Base-by-base conservation (phyloP, 2,797 vertebrate species). In the Synanceia verrucosa region DNA sequence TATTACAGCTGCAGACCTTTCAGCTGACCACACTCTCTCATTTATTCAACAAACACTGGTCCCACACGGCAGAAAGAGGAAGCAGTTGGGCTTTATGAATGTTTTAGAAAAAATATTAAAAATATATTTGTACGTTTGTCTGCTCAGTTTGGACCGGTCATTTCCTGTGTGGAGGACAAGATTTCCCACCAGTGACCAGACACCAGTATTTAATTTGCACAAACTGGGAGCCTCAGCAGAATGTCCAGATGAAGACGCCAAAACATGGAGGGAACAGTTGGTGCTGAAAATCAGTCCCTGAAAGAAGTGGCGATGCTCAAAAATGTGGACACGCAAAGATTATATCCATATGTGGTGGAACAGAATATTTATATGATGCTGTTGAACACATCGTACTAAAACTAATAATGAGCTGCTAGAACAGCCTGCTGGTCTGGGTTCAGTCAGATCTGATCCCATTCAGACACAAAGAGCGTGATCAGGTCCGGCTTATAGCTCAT, bases 71-170 rank as follows among this genome's bases (percentile, higher is more conserved):
- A 10, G 37, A 1, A 8, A 31, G 41, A 73, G 58, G 34, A 69
- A 80, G 64, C 60, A 81, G 62, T 73, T 77, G 70, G 78, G 70
- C 63, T 63, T 23, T 14, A 18, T 4, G 43, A 57, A 58, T 74
- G 67, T 64, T 77, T 71, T 43, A 48, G 51, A 50, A 53, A 21
- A 70, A 76, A 39, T 37, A 37, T n/a, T n/a, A n/a, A n/a, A n/a
- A n/a, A n/a, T 37, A 75, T 58, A 77, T 77, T 84, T 84, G 73
- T 52, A 78, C n/a, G n/a, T 61, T 72, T 19, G 18, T 51, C 48
- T 65, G 50, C 34, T 66, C 37, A 12, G 36, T 48, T 79, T 82
- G 75, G 78, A 85, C 44, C 69, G 8, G 31, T 63, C 62, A 26
- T 19, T 70, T 82, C 67, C 56, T 76, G 39, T 78, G 71, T 34